Conservation (phyloP, 2,113 vertebrate species). For the Alexandromys fortis region DNA sequence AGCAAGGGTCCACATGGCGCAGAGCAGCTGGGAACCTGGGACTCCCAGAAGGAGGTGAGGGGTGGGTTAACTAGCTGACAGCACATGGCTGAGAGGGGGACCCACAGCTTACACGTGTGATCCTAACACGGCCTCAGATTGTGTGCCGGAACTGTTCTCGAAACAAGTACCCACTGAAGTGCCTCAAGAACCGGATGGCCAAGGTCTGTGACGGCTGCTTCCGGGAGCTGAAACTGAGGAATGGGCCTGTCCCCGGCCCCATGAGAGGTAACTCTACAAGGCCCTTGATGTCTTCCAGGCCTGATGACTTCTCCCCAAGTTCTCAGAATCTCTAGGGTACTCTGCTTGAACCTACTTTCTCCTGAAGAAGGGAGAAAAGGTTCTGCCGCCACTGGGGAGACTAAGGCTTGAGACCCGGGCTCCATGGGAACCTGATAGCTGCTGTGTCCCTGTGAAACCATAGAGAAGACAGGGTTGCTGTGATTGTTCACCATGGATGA, state of each 20-base stretch:
- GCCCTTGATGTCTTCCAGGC: not conserved
- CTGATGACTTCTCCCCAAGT: not conserved
- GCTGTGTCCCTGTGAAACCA: not conserved
- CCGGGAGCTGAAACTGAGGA: conserved; percentile 92
- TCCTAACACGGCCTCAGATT: conserved; percentile 85
- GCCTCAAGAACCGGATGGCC: conserved; percentile 95
- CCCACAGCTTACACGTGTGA: accelerated
- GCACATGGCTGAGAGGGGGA: conserved; percentile 34
- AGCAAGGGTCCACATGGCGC: not conserved
- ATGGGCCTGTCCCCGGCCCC: conserved; percentile 79
- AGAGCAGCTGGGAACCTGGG: not conserved
- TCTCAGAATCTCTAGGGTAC: not conserved
- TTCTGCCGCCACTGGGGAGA: not conserved
- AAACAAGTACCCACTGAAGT: conserved; percentile 96
- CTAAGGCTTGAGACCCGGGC: not conserved
- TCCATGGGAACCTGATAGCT: not conserved
- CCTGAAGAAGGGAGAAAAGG: not conserved
- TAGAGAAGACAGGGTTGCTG: not conserved
- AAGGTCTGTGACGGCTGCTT: conserved; percentile 98
- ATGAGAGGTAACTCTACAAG: conserved; percentile 61
- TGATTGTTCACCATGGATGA: not conserved
- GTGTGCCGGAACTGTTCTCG: conserved; percentile 96
- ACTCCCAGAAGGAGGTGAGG: not conserved
- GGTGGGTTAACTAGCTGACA: too few relatives aligned
- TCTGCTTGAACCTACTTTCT: not conserved